These are phyloP conservation scores for Eubasilissa regina DNA, from an alignment of 1,140 invertebrate genomes.

Conservation along the genomic window DNA sequence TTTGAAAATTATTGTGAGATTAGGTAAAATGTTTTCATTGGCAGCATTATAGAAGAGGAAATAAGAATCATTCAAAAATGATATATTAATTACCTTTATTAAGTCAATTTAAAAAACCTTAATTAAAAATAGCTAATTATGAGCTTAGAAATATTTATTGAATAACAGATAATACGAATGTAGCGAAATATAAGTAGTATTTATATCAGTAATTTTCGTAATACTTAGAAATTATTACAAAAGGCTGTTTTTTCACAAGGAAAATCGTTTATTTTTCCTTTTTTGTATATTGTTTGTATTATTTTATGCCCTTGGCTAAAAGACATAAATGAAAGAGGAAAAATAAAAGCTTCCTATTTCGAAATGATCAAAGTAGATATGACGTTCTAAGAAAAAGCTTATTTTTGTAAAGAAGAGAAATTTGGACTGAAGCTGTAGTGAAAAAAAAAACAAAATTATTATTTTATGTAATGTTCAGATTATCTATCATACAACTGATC, in stretches of 20 bases:
- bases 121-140: no score
- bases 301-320: constrained; percentile 30
- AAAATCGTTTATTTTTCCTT: constrained; percentile 19
- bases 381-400: not conserved
- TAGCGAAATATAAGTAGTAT: not conserved
- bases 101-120: no score
- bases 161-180: not conserved
- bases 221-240: constrained; percentile 27
- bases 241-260: not conserved
- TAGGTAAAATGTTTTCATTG: no score
- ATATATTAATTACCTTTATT: no score
- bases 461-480: not conserved
- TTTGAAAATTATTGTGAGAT: no score
- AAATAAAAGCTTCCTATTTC: constrained; percentile 12
- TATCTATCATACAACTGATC: no score
- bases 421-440: not conserved
- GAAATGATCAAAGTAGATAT: constrained; percentile 13
- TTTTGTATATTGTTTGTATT: constrained; percentile 31
- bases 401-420: constrained; percentile 1
- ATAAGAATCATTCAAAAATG: no score
- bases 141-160: no score
- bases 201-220: constrained; percentile 8
- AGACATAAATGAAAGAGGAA: constrained; percentile 12
- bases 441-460: not conserved
- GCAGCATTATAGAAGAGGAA: no score